These are phyloP conservation scores for Leptinotarsa undecemlineata DNA, from an alignment of 1,140 invertebrate genomes.

Conservation along the genomic window DNA sequence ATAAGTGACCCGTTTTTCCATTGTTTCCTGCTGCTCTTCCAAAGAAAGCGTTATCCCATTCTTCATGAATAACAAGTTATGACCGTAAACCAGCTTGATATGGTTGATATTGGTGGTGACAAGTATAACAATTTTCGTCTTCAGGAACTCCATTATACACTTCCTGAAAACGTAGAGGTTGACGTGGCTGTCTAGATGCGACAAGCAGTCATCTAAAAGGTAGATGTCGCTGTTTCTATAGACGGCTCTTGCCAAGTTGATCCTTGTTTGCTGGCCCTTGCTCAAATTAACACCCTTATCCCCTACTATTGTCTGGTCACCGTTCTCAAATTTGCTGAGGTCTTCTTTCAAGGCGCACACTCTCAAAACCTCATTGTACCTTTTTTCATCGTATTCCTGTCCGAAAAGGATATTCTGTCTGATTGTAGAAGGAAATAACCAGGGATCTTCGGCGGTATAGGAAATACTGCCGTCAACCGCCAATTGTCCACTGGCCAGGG, in stretches of 20 bases:
- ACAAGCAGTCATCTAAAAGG: constrained; percentile 82
- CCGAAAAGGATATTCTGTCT: constrained; percentile 72
- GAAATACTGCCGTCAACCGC: constrained; percentile 70
- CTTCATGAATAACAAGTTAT: constrained; percentile 34
- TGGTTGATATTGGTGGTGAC: constrained; percentile 74
- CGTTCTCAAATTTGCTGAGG: constrained; percentile 46
- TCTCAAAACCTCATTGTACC: constrained; percentile 61
- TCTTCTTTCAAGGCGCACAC: constrained; percentile 44
- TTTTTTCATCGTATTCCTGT: constrained; percentile 50
- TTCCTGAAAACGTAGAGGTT: constrained; percentile 78
- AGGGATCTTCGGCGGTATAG: constrained; percentile 80
- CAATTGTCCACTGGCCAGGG: constrained; percentile 64
- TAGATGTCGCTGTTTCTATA: constrained; percentile 81
- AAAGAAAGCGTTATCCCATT: constrained; percentile 36
- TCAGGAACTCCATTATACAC: constrained; percentile 70
- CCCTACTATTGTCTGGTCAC: constrained; percentile 79
- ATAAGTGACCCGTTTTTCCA: constrained; percentile 40
- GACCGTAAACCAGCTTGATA: constrained; percentile 33
- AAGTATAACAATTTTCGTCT: constrained; percentile 70
- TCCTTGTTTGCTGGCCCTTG: constrained; percentile 88
- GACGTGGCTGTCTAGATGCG: constrained; percentile 81
- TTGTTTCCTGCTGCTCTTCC: constrained; percentile 31
- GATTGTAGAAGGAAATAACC: constrained; percentile 69
- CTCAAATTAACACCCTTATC: constrained; percentile 79
- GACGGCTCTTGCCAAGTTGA: constrained; percentile 83